Evolutionary conservation across 2,888 invertebrate species (phyloP), one percentile per base, ranked within the genome.

Genomic region (Crematogaster levior): DNA sequence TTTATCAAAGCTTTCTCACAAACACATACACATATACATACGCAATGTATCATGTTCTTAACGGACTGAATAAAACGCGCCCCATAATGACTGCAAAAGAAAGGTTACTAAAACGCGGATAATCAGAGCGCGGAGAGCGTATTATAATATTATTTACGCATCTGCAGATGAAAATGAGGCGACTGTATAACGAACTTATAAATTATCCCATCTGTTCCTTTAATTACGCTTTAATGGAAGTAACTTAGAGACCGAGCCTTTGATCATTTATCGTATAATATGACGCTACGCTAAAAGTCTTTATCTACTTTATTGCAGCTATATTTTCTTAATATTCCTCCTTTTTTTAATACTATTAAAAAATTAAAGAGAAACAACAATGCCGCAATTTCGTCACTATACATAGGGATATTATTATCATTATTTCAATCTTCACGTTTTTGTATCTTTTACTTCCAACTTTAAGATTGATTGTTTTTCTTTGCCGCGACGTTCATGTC

Each of bases 231-330:
- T 70, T 79, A 79, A 79, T 79, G 24, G 56, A 56, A 66, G 40
- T 68, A 43, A 77, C 48, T 48, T 75, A 53, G 24, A 46, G 24
- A 46, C 56, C 12, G 24, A 27, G 27, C n/a, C 70, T 79, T 68
- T 79, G 70, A 79, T 70, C 77, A 79, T 79, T 70, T 70, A 70
- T 79, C 77, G 70, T 30, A 79, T 79, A 79, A 70, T 70, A 56
- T 18, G 18, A 77, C 21, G 30, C 27, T 43, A 53, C 40, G 12
- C 12, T 48, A 24, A 21, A 68, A 43, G 24, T 70, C n/a, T 12
- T 56, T 46, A 53, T 43, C 18, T 34, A 77, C 56, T 34, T 70
- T 30, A 61, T 61, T 48, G 37, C 24, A 34, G 5, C 34, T 34
- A 34, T 61, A 61, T 61, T 74, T 48, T 6, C 46, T 56, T 68